Evolutionary conservation across 2,113 vertebrate species (phyloP).

Genomic region (Pongo abelii): DNA sequence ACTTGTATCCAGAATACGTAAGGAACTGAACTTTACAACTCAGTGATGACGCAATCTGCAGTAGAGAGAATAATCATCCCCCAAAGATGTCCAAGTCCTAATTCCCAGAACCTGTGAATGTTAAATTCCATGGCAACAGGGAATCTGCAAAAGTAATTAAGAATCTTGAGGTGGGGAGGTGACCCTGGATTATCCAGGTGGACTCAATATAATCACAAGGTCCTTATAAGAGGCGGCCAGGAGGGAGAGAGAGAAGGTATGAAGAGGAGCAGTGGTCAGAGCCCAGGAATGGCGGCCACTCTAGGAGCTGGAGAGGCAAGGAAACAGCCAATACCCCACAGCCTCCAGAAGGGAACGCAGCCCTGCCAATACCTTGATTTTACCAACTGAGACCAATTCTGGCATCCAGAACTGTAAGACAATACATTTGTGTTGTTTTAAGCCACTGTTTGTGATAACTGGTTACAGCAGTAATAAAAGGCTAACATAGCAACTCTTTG

Average conservation of each 20-base stretch:
- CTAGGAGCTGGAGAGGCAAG: too few species aligned
- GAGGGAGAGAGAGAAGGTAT: not conserved
- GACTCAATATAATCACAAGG: too few species aligned
- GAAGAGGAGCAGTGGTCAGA: not conserved
- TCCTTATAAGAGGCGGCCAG: accelerated
- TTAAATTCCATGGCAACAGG: accelerated
- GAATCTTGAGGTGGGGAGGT: not conserved
- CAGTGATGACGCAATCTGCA: accelerated
- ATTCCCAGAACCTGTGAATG: too few species aligned
- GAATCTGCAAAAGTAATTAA: accelerated
- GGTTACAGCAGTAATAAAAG: not conserved
- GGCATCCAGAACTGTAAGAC: not conserved
- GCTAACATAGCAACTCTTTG: too few species aligned
- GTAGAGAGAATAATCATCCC: too few species aligned
- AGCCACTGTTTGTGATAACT: accelerated
- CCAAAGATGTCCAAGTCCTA: accelerated
- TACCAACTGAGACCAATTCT: not conserved
- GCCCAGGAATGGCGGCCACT: not conserved
- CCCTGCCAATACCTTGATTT: not conserved
- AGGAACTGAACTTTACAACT: not conserved
- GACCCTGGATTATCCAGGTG: too few species aligned
- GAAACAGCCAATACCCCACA: accelerated
- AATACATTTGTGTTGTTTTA: accelerated
- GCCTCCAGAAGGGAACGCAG: not conserved
- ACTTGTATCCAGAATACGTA: not conserved